Evolutionary conservation across 2,888 invertebrate genomes (phyloP).

Genomic region (Ennomos quercinarius): DNA sequence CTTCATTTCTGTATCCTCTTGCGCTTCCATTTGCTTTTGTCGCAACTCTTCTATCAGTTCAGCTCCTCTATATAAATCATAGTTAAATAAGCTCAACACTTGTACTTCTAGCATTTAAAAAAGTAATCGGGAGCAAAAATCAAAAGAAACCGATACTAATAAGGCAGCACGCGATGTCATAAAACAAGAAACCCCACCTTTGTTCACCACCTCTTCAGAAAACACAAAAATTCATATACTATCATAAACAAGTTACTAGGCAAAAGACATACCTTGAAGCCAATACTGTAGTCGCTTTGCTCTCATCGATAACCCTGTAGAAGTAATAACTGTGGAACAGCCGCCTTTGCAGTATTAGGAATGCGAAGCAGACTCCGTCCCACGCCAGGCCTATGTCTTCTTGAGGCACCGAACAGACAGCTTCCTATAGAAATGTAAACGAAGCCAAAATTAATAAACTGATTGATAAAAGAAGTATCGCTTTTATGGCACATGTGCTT

Average conservation of each 20-base stretch:
- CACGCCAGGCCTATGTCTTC: slow-evolving; percentile 96
- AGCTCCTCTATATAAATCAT: slow-evolving; percentile 89
- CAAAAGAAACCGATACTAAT: too few species aligned
- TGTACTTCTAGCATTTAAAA: too few species aligned
- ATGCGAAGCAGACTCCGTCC: slow-evolving; percentile 98
- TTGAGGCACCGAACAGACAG: slow-evolving; percentile 88
- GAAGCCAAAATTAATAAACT: slow-evolving; percentile 22
- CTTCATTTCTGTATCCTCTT: slow-evolving; percentile 93
- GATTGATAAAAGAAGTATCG: too few species aligned
- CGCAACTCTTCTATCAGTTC: slow-evolving; percentile 97
- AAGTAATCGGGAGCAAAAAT: too few species aligned
- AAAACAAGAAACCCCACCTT: too few species aligned
- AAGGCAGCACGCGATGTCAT: too few species aligned
- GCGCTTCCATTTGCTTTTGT: slow-evolving; percentile 94
- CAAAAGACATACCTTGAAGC: slow-evolving; percentile 90
- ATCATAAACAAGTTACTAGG: too few species aligned
- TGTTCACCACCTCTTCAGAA: too few species aligned
- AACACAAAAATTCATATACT: too few species aligned
- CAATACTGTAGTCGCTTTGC: slow-evolving; percentile 96
- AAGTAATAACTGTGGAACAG: slow-evolving; percentile 98
- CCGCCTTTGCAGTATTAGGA: slow-evolving; percentile 95
- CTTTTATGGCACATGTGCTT: too few species aligned
- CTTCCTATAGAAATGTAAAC: slow-evolving; percentile 50
- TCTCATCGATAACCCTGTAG: slow-evolving; percentile 97
- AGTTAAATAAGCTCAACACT: slow-evolving; percentile 21